Percentiles rank a stretch among this genome's conserved stretches.
Conservation (phyloP, 2,888 invertebrate genomes). For the Amiota mariae region DNA sequence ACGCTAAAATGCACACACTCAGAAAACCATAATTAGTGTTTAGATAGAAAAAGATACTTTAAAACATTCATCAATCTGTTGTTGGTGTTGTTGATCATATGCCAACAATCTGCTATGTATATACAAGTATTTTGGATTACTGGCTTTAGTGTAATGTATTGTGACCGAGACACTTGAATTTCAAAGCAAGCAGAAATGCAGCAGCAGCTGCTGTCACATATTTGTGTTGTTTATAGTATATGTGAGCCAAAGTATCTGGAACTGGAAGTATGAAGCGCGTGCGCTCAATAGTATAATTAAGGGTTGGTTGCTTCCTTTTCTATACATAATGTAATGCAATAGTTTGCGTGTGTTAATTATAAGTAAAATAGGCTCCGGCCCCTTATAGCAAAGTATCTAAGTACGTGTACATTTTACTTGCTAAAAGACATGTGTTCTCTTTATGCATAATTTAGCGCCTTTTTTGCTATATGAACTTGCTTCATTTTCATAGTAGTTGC, state of each 20-base stretch:
- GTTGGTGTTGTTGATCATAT: not conserved
- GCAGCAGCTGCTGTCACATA: not conserved
- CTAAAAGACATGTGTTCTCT: too few species aligned
- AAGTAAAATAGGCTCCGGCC: slow-evolving; percentile 46
- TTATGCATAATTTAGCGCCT: not conserved
- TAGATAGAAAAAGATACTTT: not conserved
- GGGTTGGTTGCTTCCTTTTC: slow-evolving; percentile 1
- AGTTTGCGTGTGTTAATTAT: slow-evolving; percentile 29
- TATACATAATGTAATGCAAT: slow-evolving; percentile 6
- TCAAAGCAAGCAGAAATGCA: not conserved
- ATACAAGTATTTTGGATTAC: not conserved
- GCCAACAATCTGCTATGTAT: not conserved
- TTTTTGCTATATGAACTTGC: not conserved
- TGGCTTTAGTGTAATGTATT: not conserved
- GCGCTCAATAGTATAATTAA: slow-evolving; percentile 21
- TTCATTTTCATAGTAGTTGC: not conserved
- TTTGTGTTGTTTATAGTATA: not conserved
- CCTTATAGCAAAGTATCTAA: slow-evolving; percentile 44
- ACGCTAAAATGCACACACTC: slow-evolving; percentile 4
- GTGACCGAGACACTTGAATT: not conserved
- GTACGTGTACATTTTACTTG: too few species aligned
- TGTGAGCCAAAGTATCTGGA: not conserved
- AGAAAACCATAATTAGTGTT: not conserved
- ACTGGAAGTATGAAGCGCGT: slow-evolving; percentile 1
- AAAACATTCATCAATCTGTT: not conserved